Conservation (phyloP, 2,797 vertebrate species). For the Spatula clypeata region DNA sequence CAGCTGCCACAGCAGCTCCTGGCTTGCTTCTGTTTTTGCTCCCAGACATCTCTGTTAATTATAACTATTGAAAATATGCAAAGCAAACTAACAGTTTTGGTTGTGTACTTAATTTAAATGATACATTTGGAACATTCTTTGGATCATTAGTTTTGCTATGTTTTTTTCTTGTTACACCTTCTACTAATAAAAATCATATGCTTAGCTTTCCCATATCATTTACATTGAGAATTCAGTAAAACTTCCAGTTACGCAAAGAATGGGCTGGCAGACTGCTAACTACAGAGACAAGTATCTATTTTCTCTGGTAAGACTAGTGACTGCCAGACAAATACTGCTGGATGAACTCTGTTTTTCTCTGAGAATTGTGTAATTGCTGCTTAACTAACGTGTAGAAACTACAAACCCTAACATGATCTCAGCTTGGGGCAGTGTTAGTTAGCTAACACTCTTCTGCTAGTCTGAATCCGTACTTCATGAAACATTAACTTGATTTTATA, state of each 20-base stretch:
- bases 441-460: neutral
- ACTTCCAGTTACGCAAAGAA: slow-evolving; percentile 42
- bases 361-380: neutral
- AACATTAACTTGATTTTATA: neutral
- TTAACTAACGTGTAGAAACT: neutral
- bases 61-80: neutral
- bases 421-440: neutral
- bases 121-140: slow-evolving; percentile 29
- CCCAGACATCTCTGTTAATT: slow-evolving; percentile 35
- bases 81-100: neutral
- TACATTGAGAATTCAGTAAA: neutral
- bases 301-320: neutral
- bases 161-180: slow-evolving; percentile 22
- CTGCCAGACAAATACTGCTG: neutral
- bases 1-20: slow-evolving; percentile 53
- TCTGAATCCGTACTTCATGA: neutral
- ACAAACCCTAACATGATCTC: neutral
- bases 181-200: neutral
- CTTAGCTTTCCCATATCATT: neutral
- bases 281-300: slow-evolving; percentile 3
- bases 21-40: neutral
- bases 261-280: slow-evolving; percentile 11
- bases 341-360: neutral
- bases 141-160: neutral
- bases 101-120: neutral